Evolutionary conservation across 2,797 vertebrate species (phyloP), one percentile per base, ranked within the genome.

Genomic region (Gymnocypris eckloni): DNA sequence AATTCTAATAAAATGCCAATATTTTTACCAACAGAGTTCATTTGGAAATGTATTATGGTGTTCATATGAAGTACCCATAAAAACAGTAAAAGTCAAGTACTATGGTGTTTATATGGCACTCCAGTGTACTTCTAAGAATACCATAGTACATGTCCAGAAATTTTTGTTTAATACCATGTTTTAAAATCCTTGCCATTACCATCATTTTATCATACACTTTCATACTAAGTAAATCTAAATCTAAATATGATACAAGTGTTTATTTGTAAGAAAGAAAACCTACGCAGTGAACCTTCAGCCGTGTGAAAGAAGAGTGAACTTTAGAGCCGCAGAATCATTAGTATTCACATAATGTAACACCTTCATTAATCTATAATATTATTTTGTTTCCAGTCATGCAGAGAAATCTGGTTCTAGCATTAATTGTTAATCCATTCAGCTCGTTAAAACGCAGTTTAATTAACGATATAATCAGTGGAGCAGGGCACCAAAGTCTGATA

Each of bases 361-460:
- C 61, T 83, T 70, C 50, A 83, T 86, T 86, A 88, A 88, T 79
- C 79, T 83, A 59, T 84, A 86, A 88, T 88, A 80, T 83, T 76
- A 79, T 75, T 77, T 75, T 77, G 48, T 81, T 86, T 88, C 79
- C 70, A 81, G 66, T 71, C n/a, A 84, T 79, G 73, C 66, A 66
- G 43, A 43, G 41, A 86, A 84, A 86, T 75, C 81, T 86, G 79
- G 85, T 86, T 72, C 20, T 43, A 66, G 80, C 87, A 81, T 88
- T 79, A 85, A 88, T 86, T 88, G 83, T 85, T 88, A 88, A 88
- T 86, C 81, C 84, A 84, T 86, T 88, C 87, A 83, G 67, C 86
- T 86, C 82, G 73, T 88, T 86, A 86, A 86, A 86, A 84, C 64
- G 85, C 85, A 86, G 87, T 86, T 86, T 88, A 86, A 88, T 88